Evolutionary conservation across 2,888 invertebrate species (phyloP).

Genomic region (Dusona sp.): DNA sequence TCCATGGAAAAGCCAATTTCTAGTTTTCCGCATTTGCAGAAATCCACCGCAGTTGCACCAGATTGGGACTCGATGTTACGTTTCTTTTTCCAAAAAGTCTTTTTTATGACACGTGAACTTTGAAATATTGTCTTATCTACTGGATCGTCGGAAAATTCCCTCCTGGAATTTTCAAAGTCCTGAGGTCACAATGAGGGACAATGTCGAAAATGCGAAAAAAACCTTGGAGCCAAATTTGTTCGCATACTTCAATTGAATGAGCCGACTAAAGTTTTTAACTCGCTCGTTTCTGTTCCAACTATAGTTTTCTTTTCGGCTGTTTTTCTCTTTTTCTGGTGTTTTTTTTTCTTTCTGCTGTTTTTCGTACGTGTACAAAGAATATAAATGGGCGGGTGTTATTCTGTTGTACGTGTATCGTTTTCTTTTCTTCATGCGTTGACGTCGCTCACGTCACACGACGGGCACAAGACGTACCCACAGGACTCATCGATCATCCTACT

Average conservation of each 20-base stretch:
- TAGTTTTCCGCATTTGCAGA: neutral
- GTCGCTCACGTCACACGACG: neutral
- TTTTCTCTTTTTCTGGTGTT: neutral
- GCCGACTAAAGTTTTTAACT: neutral
- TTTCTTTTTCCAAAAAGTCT: neutral
- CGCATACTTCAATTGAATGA: neutral
- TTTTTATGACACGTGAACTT: neutral
- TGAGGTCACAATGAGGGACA: too few relatives aligned
- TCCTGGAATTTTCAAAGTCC: neutral
- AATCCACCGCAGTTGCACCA: neutral
- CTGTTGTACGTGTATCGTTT: neutral
- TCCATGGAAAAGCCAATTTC: too few relatives aligned
- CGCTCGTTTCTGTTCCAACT: neutral
- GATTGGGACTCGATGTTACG: neutral
- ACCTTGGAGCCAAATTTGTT: neutral
- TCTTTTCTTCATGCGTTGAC: neutral
- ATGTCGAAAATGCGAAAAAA: neutral
- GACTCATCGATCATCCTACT: constrained; percentile 42
- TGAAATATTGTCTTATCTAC: neutral
- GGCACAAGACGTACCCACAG: neutral
- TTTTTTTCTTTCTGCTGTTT: neutral
- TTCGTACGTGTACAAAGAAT: neutral
- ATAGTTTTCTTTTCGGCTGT: too few relatives aligned
- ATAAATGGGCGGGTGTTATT: neutral
- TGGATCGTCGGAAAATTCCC: neutral